A percentile compares a stretch with the other conserved stretches of the same genome.
phyloP scores from a whole-genome alignment of 2,113 vertebrate genomes.

The Sinocyclocheilus maitianheensis region DNA sequence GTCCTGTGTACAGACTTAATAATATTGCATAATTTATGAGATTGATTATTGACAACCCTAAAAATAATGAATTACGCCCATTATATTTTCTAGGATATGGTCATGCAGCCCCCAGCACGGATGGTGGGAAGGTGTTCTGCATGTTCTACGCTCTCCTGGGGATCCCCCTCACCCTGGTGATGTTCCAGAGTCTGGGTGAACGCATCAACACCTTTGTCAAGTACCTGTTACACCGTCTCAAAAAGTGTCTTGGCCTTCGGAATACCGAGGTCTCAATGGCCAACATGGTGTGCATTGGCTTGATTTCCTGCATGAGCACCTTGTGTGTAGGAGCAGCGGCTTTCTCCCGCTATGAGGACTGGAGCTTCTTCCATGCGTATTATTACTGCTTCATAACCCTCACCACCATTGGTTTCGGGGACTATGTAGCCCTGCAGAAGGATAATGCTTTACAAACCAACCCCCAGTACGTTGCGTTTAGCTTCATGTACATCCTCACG shows the following conservation, averaged over 20 bases:
- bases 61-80: not conserved
- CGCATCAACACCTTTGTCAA: slow-evolving; percentile 94
- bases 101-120: slow-evolving; percentile 92
- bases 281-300: slow-evolving; percentile 95
- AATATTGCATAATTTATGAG: too few relatives aligned
- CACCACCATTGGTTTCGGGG: slow-evolving; percentile 95
- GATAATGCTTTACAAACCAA: slow-evolving; percentile 87
- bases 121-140: slow-evolving; percentile 93
- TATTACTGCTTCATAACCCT: slow-evolving; percentile 99
- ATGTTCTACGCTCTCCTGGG: slow-evolving; percentile 96
- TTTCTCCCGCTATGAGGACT: slow-evolving; percentile 91
- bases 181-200: slow-evolving; percentile 98
- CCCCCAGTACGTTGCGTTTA: slow-evolving; percentile 92
- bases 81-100: slow-evolving; percentile 83
- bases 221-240: slow-evolving; percentile 88
- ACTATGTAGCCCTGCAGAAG: slow-evolving; percentile 95
- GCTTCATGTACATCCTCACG: slow-evolving; percentile 95
- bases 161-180: slow-evolving; percentile 94
- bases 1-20: too few relatives aligned
- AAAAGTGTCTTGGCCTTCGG: slow-evolving; percentile 88
- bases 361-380: slow-evolving; percentile 95
- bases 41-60: not conserved
- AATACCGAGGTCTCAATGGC: slow-evolving; percentile 91
- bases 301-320: slow-evolving; percentile 90
- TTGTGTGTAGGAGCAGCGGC: slow-evolving; percentile 89